A percentile compares a stretch with the other conserved stretches of the same genome.
phyloP scores from a whole-genome alignment of 2,888 invertebrate species.

The Agrochola circellaris region DNA sequence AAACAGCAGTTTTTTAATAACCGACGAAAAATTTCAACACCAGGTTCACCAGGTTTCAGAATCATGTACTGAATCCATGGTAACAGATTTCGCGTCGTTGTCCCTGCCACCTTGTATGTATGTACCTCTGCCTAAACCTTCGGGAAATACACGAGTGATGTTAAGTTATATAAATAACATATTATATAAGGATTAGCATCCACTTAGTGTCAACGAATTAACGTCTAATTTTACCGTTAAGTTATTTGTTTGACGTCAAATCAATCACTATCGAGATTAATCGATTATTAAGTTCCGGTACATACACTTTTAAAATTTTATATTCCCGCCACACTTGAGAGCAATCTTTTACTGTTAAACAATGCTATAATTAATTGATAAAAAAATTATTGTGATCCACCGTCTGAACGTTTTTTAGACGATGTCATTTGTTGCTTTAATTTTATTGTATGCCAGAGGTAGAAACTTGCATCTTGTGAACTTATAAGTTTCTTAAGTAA shows the following conservation, averaged over 20 bases:
- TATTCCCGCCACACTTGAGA: slow-evolving; percentile 3
- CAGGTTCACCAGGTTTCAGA: too few relatives aligned
- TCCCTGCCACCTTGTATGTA: too few relatives aligned
- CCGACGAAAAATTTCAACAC: too few relatives aligned
- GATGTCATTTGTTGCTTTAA: not conserved
- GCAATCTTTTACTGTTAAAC: not conserved
- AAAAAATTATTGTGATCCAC: not conserved
- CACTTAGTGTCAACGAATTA: not conserved
- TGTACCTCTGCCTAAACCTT: not conserved
- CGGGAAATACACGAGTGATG: not conserved
- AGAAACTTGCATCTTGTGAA: not conserved
- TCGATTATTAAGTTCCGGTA: slow-evolving; percentile 4
- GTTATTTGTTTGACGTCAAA: slow-evolving; percentile 2
- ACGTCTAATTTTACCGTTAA: not conserved
- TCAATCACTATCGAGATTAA: slow-evolving; percentile 4
- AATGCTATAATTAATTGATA: not conserved
- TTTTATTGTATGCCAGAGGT: not conserved
- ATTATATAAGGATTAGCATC: not conserved
- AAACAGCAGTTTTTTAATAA: too few relatives aligned
- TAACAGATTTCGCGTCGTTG: too few relatives aligned
- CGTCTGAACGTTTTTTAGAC: not conserved
- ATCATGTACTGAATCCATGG: too few relatives aligned
- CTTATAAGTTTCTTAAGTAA: not conserved
- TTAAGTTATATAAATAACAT: not conserved
- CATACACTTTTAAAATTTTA: slow-evolving; percentile 15